phyloP scores from a whole-genome alignment of 2,888 invertebrate genomes.

The Dolichopus griseipennis region DNA sequence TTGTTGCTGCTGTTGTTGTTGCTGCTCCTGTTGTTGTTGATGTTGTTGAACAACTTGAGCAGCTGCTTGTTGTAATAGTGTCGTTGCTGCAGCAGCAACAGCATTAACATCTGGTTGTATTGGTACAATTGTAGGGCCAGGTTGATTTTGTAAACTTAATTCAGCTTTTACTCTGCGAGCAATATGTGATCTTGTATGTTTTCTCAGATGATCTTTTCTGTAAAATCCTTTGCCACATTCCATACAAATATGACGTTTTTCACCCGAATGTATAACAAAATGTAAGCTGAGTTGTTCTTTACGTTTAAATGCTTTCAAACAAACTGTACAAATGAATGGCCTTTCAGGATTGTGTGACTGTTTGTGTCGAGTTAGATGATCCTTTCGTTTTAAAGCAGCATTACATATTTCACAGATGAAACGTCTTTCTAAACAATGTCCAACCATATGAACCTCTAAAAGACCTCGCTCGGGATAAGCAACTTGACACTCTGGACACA shows the following conservation, averaged over 20 bases:
- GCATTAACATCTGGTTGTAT: slow-evolving; percentile 24
- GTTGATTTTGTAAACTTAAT: slow-evolving; percentile 40
- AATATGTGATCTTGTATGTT: slow-evolving; percentile 76
- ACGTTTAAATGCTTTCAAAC: slow-evolving; percentile 77
- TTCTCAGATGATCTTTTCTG: slow-evolving; percentile 76
- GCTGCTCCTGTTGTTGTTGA: slow-evolving; percentile 27
- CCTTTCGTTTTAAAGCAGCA: slow-evolving; percentile 77
- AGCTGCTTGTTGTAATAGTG: slow-evolving; percentile 31
- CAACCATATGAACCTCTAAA: slow-evolving; percentile 72
- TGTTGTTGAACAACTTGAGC: slow-evolving; percentile 37
- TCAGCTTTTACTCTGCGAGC: slow-evolving; percentile 73
- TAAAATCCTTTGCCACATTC: slow-evolving; percentile 84
- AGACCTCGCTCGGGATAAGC: slow-evolving; percentile 77
- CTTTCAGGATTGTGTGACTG: slow-evolving; percentile 82
- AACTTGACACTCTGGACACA: slow-evolving; percentile 83
- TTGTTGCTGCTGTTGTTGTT: slow-evolving; percentile 24
- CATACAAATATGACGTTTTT: slow-evolving; percentile 75
- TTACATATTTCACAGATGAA: slow-evolving; percentile 87
- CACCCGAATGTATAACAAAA: slow-evolving; percentile 80
- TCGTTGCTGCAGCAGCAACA: slow-evolving; percentile 21
- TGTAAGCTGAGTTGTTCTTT: slow-evolving; percentile 82
- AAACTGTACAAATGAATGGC: slow-evolving; percentile 78
- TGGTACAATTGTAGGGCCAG: slow-evolving; percentile 39
- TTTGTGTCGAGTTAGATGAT: slow-evolving; percentile 78
- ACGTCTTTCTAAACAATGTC: slow-evolving; percentile 72